Evolutionary conservation across 2,888 invertebrate species (phyloP).

Genomic region (Philereme vetulata): DNA sequence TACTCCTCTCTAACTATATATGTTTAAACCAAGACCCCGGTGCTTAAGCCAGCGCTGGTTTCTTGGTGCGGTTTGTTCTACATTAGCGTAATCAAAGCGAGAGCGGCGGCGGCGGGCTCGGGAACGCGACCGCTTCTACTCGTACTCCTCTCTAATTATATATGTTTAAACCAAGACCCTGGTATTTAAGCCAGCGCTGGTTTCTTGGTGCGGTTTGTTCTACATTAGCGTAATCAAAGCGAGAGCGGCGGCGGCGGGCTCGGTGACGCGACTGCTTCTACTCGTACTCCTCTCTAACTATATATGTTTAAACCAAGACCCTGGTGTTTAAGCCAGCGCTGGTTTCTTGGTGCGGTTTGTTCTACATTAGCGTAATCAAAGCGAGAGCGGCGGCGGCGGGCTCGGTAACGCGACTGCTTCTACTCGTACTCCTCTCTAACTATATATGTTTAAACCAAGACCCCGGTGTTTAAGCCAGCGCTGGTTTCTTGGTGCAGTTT

Average conservation of each 20-base stretch:
- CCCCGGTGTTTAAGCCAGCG: no score
- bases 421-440: neutral
- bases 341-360: neutral
- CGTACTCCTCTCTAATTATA: no score
- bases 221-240: neutral
- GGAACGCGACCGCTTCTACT: neutral
- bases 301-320: neutral
- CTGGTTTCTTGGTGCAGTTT: neutral
- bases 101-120: neutral
- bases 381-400: neutral
- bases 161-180: neutral
- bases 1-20: neutral
- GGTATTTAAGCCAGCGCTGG: neutral
- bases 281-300: neutral
- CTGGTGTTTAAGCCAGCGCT: neutral
- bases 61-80: neutral
- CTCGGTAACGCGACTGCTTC: neutral
- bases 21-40: neutral
- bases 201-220: neutral
- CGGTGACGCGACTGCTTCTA: neutral
- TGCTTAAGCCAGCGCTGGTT: neutral
- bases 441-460: neutral
- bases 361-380: slow-evolving; percentile 2
- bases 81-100: neutral
- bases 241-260: neutral